Evolutionary conservation across 1,140 invertebrate genomes (phyloP).

Genomic region (Antheraea mylitta): DNA sequence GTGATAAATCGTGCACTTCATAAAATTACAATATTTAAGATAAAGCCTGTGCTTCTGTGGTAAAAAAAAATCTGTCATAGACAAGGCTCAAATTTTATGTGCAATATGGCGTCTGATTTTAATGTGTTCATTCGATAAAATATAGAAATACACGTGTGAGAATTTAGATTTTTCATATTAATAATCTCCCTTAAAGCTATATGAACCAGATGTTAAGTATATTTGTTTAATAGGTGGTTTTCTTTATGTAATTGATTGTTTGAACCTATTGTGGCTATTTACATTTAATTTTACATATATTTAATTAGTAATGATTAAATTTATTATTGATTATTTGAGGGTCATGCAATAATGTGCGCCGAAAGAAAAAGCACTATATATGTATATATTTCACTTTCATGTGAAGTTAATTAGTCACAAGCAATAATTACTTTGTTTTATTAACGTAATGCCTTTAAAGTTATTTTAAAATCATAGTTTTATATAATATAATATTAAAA

Average conservation of each 20-base stretch:
- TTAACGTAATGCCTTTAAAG: neutral
- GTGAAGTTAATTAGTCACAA: constrained; percentile 7
- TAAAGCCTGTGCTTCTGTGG: neutral
- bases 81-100: neutral
- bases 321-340: neutral
- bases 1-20: neutral
- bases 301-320: neutral
- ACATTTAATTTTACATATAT: neutral
- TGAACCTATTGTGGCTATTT: neutral
- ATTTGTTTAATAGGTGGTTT: neutral
- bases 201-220: neutral
- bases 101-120: neutral
- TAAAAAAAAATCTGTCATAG: neutral
- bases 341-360: constrained; percentile 7
- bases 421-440: neutral
- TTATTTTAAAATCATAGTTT: neutral
- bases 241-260: neutral
- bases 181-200: neutral
- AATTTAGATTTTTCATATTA: neutral
- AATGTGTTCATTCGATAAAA: neutral
- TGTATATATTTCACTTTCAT: neutral
- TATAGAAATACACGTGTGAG: neutral
- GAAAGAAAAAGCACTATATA: neutral
- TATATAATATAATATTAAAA: constrained; percentile 21
- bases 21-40: neutral